These are phyloP conservation scores for Pteria penguin DNA, from an alignment of 2,888 invertebrate species.

Conservation along the genomic window DNA sequence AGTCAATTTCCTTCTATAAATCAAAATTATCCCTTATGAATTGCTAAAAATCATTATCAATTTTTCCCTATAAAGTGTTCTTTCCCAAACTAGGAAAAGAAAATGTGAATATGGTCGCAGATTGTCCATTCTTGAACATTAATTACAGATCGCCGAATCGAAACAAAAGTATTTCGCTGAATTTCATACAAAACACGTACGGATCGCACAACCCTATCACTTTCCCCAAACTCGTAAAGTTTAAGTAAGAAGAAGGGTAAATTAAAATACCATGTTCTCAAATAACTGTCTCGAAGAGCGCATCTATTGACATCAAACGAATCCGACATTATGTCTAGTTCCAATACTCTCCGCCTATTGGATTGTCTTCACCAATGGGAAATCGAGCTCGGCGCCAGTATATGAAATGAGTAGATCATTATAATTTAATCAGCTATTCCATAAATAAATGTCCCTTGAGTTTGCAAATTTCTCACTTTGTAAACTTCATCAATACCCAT, in stretches of 20 bases:
- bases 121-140: no score
- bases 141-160: no score
- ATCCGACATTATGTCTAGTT: not conserved
- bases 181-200: not conserved
- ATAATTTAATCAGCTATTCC: constrained; percentile 72
- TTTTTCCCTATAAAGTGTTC: no score
- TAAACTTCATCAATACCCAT: constrained; percentile 52
- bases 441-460: constrained; percentile 72
- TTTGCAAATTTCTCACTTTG: constrained; percentile 74
- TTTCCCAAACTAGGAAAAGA: no score
- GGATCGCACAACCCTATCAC: not conserved
- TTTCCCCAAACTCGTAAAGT: constrained; percentile 1
- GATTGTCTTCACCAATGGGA: constrained; percentile 36
- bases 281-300: constrained; percentile 1
- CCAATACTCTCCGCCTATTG: constrained; percentile 37
- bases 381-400: constrained; percentile 26
- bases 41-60: no score
- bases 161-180: no score
- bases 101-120: no score
- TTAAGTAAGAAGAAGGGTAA: constrained; percentile 9
- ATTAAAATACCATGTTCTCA: not conserved
- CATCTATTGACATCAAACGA: constrained; percentile 3
- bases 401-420: constrained; percentile 60
- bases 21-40: no score
- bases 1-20: no score